Base-by-base conservation (phyloP, 2,797 vertebrate genomes). In the Anguilla anguilla region DNA sequence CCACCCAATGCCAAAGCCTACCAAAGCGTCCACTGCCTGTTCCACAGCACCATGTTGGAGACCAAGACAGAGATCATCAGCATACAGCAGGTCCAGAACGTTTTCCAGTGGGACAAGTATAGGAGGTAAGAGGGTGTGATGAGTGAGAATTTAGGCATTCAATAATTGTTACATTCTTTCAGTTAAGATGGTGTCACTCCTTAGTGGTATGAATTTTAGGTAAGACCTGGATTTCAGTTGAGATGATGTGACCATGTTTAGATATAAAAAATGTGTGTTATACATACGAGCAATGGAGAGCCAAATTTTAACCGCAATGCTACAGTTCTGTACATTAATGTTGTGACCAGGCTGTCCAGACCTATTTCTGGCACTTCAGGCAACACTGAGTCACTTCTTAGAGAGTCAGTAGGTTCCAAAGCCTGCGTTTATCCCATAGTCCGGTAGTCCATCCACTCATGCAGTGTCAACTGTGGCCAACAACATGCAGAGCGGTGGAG, bases 31-130 rank as follows among this genome's bases (percentile, higher is more conserved):
- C 81, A 87, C 0, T 39, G 22, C 28, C 9, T 93, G 46, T 95
- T 95, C 89, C 51, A 87, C 17, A 11, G 89, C 51, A 93, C 83
- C 86, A 61, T 95, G 49, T 15, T 89, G 0, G 91, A 95, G 86
- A 91, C 85, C 74, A 61, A 19, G 31, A 67, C 90, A 86, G 93
- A 94, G 84, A 77, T 95, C 19, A 0, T 94, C 43, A 69, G 87
- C 90, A 92, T 95, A 89, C 88, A 93, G 86, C 94, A 94, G 90
- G 74, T 95, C 86, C 94, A 95, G 92, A 95, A 95, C 86, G 15
- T 88, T n/a, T 88, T 94, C 55, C 94, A 93, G 85, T 95, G 94
- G 94, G 95, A 95, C 89, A 94, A 93, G 86, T 94, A 94, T 85
- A 93, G 94, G 90, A 95, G 94, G 95, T 94, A 5, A 89, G 35